Evolutionary conservation across 2,888 invertebrate genomes (phyloP).

Genomic region (Cryptosula pallasiana): DNA sequence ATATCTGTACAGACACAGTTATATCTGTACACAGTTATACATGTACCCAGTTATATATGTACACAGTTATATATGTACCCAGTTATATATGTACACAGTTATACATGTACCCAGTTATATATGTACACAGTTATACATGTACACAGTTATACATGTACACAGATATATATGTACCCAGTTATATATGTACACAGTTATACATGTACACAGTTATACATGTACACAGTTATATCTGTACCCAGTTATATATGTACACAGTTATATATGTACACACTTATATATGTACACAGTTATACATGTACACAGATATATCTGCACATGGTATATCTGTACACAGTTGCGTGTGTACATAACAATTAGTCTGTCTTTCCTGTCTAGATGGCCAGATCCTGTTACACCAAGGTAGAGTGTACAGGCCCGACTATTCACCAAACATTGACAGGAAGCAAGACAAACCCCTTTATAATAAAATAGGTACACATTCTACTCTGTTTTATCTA

Average conservation of each 20-base stretch:
- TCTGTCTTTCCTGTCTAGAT: not conserved
- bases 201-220: not conserved
- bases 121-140: too few species aligned
- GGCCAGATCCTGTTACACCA: not conserved
- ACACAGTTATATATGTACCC: not conserved
- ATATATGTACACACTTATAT: too few species aligned
- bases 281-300: not conserved
- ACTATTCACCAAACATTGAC: conserved; percentile 1
- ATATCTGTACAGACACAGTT: not conserved
- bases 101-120: too few species aligned
- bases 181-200: too few species aligned
- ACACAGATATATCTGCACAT: not conserved
- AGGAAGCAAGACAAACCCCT: not conserved
- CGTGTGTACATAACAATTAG: too few species aligned
- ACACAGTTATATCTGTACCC: not conserved
- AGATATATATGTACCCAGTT: too few species aligned
- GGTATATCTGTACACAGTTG: too few species aligned
- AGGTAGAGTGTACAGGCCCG: not conserved
- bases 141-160: not conserved
- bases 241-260: not conserved
- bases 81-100: not conserved
- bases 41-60: not conserved
- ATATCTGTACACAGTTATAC: not conserved
- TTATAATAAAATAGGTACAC: not conserved
- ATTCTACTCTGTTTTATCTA: too few species aligned